These are phyloP conservation scores for Lathronympha strigana DNA, from an alignment of 2,888 invertebrate genomes.

Conservation along the genomic window DNA sequence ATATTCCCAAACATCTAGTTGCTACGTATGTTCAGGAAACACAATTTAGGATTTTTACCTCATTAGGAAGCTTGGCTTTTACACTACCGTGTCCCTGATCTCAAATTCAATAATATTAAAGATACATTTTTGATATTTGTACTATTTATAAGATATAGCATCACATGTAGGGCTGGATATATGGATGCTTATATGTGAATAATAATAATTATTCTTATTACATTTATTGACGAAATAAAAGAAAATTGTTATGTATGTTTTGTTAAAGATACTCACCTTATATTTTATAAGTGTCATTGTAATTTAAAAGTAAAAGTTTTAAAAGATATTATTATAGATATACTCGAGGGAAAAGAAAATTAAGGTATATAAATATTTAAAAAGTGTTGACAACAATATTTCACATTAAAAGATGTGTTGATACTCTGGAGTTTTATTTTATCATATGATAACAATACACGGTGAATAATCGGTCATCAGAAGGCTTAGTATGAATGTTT, in stretches of 20 bases:
- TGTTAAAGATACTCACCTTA: neutral
- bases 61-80: neutral
- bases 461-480: no score
- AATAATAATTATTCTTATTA: constrained; percentile 6
- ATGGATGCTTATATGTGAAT: constrained; percentile 29
- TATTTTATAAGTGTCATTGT: constrained; percentile 10
- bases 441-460: neutral
- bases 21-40: no score
- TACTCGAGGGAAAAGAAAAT: neutral
- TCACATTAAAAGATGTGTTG: constrained; percentile 39
- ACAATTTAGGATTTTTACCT: no score
- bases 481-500: no score
- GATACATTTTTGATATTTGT: neutral
- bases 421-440: constrained; percentile 11
- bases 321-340: neutral
- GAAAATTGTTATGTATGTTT: constrained; percentile 20
- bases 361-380: constrained; percentile 35
- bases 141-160: constrained; percentile 20
- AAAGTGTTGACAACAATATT: constrained; percentile 64
- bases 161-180: constrained; percentile 42
- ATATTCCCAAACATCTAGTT: no score
- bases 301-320: constrained; percentile 1
- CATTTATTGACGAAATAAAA: neutral
- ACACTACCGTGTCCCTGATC: constrained; percentile 3
- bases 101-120: constrained; percentile 3